Conservation (phyloP, 2,113 vertebrate species). For the Bufo gargarizans region DNA sequence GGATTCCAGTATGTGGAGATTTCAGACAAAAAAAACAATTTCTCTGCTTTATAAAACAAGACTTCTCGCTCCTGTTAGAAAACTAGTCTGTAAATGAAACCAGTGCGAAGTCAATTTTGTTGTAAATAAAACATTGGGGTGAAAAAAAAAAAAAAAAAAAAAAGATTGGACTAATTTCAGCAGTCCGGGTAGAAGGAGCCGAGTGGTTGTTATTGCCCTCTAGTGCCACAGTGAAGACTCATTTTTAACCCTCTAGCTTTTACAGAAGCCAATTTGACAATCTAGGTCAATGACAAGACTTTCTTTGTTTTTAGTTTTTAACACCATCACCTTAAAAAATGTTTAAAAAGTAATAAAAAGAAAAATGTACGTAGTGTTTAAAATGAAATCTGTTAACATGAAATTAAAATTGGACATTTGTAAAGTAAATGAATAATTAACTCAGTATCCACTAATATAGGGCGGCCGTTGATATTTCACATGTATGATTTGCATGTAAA, state of each 20-base stretch:
- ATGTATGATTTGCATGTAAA: too few species aligned
- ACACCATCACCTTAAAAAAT: too few species aligned
- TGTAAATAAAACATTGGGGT: background rate
- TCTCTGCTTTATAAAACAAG: background rate
- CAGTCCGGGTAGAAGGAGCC: slow-evolving; percentile 27
- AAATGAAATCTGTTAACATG: too few species aligned
- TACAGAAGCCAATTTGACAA: background rate
- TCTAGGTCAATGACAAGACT: background rate
- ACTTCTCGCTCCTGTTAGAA: background rate
- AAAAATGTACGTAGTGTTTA: too few species aligned
- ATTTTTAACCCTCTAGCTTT: slow-evolving; percentile 26
- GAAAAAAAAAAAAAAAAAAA: background rate
- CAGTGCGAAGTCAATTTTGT: slow-evolving; percentile 28
- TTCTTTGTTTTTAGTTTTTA: too few species aligned
- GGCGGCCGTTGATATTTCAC: too few species aligned
- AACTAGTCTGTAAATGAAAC: slow-evolving; percentile 23
- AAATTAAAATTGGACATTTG: too few species aligned
- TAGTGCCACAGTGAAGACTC: slow-evolving; percentile 51
- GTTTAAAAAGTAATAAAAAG: too few species aligned
- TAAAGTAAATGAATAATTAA: too few species aligned
- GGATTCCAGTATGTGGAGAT: slow-evolving; percentile 1
- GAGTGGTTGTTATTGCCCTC: slow-evolving; percentile 54
- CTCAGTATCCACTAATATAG: too few species aligned
- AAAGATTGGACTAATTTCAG: slow-evolving; percentile 11
- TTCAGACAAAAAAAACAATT: slow-evolving; percentile 20